Conservation (phyloP, 2,113 vertebrate species). For the Hucho hucho region DNA sequence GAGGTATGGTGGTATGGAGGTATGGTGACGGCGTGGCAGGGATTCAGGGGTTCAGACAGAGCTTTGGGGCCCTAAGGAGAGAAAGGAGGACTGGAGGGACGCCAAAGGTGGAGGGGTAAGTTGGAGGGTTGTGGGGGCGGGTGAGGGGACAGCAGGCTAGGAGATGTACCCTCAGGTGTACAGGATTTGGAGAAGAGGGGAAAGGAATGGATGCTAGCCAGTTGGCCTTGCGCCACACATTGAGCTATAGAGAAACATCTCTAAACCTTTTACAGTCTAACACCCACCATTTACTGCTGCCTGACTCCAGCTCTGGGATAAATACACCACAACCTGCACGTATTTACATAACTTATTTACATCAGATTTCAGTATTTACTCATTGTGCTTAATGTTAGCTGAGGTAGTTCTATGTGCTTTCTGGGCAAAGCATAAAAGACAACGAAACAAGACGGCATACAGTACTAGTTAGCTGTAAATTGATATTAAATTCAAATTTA, state of each 20-base stretch:
- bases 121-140: neutral
- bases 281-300: constrained; percentile 37
- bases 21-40: too few species aligned
- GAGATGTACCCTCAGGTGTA: neutral
- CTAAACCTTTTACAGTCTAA: constrained; percentile 42
- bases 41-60: too few species aligned
- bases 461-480: neutral
- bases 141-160: neutral
- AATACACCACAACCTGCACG: constrained; percentile 35
- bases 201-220: constrained; percentile 25
- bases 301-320: constrained; percentile 38
- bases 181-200: neutral
- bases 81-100: too few species aligned
- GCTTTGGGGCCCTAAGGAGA: too few species aligned
- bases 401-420: neutral
- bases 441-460: neutral
- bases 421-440: neutral
- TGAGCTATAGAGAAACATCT: constrained; percentile 48
- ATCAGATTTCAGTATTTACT: constrained; percentile 34
- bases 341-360: constrained; percentile 38
- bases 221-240: constrained; percentile 39
- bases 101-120: too few species aligned
- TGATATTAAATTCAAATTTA: neutral
- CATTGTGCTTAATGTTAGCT: constrained; percentile 8
- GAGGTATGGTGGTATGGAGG: too few species aligned